Evolutionary conservation across 2,797 vertebrate genomes (phyloP), one percentile per base, ranked within the genome.

Genomic region (Chrosomus eos): DNA sequence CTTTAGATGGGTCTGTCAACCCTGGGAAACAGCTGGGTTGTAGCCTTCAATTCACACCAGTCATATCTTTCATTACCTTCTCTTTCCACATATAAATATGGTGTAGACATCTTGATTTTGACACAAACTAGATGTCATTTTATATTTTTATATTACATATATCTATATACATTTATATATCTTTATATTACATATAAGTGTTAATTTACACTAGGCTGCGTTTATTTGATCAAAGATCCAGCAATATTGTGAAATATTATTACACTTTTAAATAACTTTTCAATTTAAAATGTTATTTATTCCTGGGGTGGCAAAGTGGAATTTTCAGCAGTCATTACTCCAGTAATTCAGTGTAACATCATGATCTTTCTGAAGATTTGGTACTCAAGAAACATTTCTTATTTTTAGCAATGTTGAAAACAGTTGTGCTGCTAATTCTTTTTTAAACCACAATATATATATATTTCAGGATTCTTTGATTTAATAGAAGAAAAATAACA

Each of bases 1-100:
- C 92, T 88, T 88, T 86, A 82, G 68, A 76, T 81, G 7, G 90
- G 88, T 79, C 81, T 36, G 85, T 76, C 78, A 68, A 87, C 64
- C 85, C 81, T 60, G 1, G 48, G 62, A 88, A 66, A n/a, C 7
- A 21, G 74, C 38, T 26, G 18, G 45, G 31, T 51, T 82, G 72
- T 67, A 28, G 26, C 53, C 28, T 75, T 28, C 45, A 28, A 36
- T 45, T 53, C 43, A n/a, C 45, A 28, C n/a, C 75, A 67, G 13
- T 64, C 62, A 33, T 45, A 38, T 51, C 55, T 33, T 81, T 48
- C 66, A 70, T 76, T 87, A 19, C 40, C 7, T 45, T 79, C 9
- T 80, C 10, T 43, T 64, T 51, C 8, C 33, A 60, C 4, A 4
- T 26, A 10, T 76, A 10, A 45, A 2, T 31, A 45, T 31, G 23